Evolutionary conservation across 2,888 invertebrate genomes (phyloP).

Genomic region (Sarcophaga variegata): DNA sequence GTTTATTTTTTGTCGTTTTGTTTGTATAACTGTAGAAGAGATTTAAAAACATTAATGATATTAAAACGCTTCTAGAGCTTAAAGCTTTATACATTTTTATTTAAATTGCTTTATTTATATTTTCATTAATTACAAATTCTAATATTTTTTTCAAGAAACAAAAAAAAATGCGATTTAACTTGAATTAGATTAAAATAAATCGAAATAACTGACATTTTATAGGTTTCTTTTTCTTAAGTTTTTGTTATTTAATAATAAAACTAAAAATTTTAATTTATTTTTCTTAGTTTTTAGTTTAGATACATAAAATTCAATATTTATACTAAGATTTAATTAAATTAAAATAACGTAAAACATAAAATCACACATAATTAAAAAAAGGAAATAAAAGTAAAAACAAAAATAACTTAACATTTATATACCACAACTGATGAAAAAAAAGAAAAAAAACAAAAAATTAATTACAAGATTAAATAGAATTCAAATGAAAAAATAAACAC

Average conservation of each 20-base stretch:
- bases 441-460: slow-evolving; percentile 3
- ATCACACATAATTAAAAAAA: slow-evolving; percentile 33
- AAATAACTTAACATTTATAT: not conserved
- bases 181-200: no score
- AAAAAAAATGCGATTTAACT: no score
- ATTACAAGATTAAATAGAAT: not conserved
- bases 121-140: not conserved
- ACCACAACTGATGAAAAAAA: not conserved
- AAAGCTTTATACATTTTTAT: slow-evolving; percentile 46
- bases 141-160: no score
- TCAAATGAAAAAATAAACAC: not conserved
- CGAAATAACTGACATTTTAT: no score
- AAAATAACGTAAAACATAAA: slow-evolving; percentile 48
- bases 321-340: slow-evolving; percentile 22
- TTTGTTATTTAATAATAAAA: slow-evolving; percentile 37
- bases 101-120: slow-evolving; percentile 30
- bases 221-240: not conserved
- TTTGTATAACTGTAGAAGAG: slow-evolving; percentile 18
- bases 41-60: slow-evolving; percentile 23
- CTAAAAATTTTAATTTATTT: slow-evolving; percentile 49
- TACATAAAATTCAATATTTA: slow-evolving; percentile 53
- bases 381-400: slow-evolving; percentile 11
- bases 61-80: slow-evolving; percentile 61
- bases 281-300: slow-evolving; percentile 62
- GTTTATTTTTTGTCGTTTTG: not conserved